Base-by-base conservation (phyloP, 2,888 invertebrate genomes). In the Argynnis bischoffii region DNA sequence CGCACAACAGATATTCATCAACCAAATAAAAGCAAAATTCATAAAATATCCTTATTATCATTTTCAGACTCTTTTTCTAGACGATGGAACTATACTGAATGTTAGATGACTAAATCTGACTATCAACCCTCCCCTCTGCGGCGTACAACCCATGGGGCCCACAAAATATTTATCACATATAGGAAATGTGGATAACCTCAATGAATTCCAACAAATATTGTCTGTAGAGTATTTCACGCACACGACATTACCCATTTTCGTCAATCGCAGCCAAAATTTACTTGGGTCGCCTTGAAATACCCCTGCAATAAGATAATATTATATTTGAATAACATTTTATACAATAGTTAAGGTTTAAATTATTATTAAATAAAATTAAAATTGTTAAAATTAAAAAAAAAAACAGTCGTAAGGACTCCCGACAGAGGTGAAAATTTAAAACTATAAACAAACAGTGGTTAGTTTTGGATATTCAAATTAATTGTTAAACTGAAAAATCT, bases 211-310 rank as follows among this genome's bases (percentile, higher is more conserved):
- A 0, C 61, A 76, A 11, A 70, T 55, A 16, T 82, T 81, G 59
- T 91, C 88, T 1, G 72, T 75, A 15, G 90, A 90, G 60, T 89
- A 90, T 71, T 91, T 90, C 6, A 90, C 80, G 65, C 86, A 86
- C 0, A 87, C 77, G 0, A 84, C 85, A 6, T 80, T 76, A 0
- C 76, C 75, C 4, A 81, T 74, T 77, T 79, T 85, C 6, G 82
- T 84, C 11, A 90, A 67, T 2, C 89, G 85, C 0, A 91, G 75
- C 79, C 86, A 89, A 74, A 88, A 90, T 61, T 86, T 89, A 0
- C 77, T 73, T 0, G 90, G 84, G 60, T 90, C 77, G 2, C 89
- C 90, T 0, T 76, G 70, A 72, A 75, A 91, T n/a, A 84, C 61
- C 14, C 89, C 90, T 91, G 81, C 11, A 80, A 85, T 69, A 53